Evolutionary conservation across 2,888 invertebrate genomes (phyloP), one percentile per base, ranked within the genome.

Genomic region (Catocala nupta): DNA sequence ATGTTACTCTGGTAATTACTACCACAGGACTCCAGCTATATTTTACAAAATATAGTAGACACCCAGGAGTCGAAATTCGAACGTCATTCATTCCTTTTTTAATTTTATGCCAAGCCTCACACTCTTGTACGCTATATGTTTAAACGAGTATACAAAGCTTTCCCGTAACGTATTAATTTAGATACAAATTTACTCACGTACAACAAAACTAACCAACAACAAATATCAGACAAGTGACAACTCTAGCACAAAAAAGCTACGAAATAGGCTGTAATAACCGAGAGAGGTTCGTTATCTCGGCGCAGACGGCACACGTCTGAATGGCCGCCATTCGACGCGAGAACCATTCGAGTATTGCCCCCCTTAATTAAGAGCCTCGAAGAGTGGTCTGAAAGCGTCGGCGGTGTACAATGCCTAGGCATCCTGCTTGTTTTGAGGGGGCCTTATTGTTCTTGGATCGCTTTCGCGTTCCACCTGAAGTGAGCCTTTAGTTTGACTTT

Each of bases 331-430:
- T 87, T 80, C 78, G 70, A 74, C 65, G 65, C 64, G 61, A 85
- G 86, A 79, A 86, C 85, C 89, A 85, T 89, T 88, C 81, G 85
- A 90, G 89, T 82, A 90, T 89, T 85, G 83, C 89, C 88, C 86
- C 88, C 88, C 91, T 92, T 92, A 93, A 93, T 93, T 93, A 93
- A 90, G 88, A 87, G 88, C 81, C 85, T 85, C 85, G 86, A 80
- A 70, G 90, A 91, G 92, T 90, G 89, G 90, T 91, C 86, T 90
- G 86, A 77, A 86, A 86, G 84, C 85, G 83, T 80, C 73, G 78
- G 78, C 74, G 66, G 71, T 69, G 77, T 72, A 89, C 90, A 88
- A 87, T 88, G 85, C 84, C 82, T 78, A 81, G 83, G 80, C 81
- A 83, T 85, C 81, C 82, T 77, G 80, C 73, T 59, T 75, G 76